A percentile compares a stretch with the other conserved stretches of the same genome.
Evolutionary conservation across 2,797 vertebrate species (phyloP).

Genomic region (Pelodytes ibericus): DNA sequence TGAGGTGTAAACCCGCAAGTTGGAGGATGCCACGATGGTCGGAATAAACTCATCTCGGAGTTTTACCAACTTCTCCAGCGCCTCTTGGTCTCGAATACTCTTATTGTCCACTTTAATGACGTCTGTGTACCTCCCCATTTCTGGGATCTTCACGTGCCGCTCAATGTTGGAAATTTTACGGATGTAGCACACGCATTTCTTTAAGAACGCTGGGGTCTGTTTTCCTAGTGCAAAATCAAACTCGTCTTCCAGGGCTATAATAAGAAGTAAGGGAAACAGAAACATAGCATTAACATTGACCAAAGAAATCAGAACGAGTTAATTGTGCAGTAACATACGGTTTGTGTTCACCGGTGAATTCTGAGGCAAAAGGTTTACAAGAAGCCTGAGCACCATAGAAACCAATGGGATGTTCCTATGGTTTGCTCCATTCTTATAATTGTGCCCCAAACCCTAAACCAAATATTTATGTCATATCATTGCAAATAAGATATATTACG

Average conservation of each 20-base stretch:
- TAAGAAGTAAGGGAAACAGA: conserved; percentile 5
- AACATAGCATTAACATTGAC: not conserved
- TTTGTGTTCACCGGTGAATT: no score
- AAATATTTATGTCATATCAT: no score
- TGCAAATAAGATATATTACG: no score
- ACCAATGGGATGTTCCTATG: no score
- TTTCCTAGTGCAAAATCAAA: conserved; percentile 97
- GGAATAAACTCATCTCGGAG: conserved; percentile 98
- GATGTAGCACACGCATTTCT: conserved; percentile 98
- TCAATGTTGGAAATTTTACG: conserved; percentile 98
- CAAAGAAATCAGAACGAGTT: no score
- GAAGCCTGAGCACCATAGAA: no score
- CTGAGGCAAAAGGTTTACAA: no score
- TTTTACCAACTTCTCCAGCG: conserved; percentile 92
- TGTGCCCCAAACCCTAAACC: no score
- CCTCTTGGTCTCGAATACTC: conserved; percentile 88
- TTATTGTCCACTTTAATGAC: conserved; percentile 82
- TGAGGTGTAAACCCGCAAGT: conserved; percentile 94
- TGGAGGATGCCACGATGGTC: conserved; percentile 91
- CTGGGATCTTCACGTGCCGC: conserved; percentile 91
- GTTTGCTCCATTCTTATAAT: no score
- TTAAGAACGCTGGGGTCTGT: conserved; percentile 96
- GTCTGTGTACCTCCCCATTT: conserved; percentile 96
- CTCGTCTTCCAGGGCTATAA: conserved; percentile 93
- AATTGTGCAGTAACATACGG: no score